Percentiles rank a stretch among this genome's conserved stretches.
Evolutionary conservation across 2,888 invertebrate species (phyloP).

Genomic region (Trachelus tabidus): DNA sequence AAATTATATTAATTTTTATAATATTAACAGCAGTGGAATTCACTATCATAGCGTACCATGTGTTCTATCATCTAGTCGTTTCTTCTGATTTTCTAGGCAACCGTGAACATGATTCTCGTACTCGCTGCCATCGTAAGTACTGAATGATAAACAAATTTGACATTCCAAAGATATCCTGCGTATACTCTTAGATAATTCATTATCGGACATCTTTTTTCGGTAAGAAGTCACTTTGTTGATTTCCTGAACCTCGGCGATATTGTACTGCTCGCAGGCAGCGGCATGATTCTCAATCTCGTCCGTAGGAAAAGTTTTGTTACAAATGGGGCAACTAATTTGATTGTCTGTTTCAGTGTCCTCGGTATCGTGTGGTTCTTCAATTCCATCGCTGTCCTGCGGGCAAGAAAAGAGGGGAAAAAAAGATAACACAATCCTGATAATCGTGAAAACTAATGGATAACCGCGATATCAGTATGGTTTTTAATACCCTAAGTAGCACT

Average conservation of each 20-base stretch:
- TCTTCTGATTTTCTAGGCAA: slow-evolving; percentile 31
- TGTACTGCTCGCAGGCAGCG: slow-evolving; percentile 45
- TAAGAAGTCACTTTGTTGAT: background rate
- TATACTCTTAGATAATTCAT: background rate
- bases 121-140: slow-evolving; percentile 33
- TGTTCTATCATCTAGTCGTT: background rate
- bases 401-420: background rate
- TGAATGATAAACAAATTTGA: slow-evolving; percentile 38
- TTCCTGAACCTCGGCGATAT: slow-evolving; percentile 9
- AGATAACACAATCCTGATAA: background rate
- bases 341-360: background rate
- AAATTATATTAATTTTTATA: background rate
- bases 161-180: slow-evolving; percentile 28
- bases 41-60: background rate
- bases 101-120: slow-evolving; percentile 41
- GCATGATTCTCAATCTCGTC: slow-evolving; percentile 50
- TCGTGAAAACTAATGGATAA: background rate
- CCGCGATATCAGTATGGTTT: background rate
- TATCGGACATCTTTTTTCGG: background rate
- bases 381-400: background rate
- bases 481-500: background rate
- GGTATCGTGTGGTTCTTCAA: background rate
- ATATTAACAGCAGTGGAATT: background rate
- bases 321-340: slow-evolving; percentile 47
- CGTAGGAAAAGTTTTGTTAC: slow-evolving; percentile 40